phyloP scores from a whole-genome alignment of 35 echinoderm and acorn worm genomes.

The Heliocidaris erythrogramma region DNA sequence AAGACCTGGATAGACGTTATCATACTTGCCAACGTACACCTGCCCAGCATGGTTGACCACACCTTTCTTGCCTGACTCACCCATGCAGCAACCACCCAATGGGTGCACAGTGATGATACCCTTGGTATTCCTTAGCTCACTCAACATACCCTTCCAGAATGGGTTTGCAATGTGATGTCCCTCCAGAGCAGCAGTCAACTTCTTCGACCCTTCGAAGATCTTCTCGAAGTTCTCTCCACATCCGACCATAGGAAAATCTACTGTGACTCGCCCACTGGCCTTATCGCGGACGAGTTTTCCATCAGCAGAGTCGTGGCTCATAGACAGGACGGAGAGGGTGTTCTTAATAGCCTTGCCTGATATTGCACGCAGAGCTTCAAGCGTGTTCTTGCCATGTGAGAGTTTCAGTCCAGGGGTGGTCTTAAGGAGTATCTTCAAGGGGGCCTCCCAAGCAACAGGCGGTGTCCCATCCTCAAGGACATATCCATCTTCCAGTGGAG shows the following conservation, averaged over 20 bases:
- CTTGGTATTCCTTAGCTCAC: constrained; percentile 59
- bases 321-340: constrained; percentile 70
- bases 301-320: constrained; percentile 71
- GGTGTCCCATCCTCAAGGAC: constrained; percentile 76
- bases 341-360: constrained; percentile 70
- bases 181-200: constrained; percentile 58
- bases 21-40: constrained; percentile 41
- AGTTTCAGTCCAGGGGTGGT: constrained; percentile 71
- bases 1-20: constrained; percentile 39
- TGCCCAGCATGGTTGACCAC: constrained; percentile 85
- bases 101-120: constrained; percentile 79
- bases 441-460: constrained; percentile 59
- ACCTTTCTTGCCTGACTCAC: constrained; percentile 61
- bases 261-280: constrained; percentile 65
- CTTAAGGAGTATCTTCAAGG: constrained; percentile 73
- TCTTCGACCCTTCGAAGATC: constrained; percentile 51
- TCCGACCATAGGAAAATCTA: constrained; percentile 72
- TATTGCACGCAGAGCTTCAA: constrained; percentile 57
- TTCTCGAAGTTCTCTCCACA: constrained; percentile 69
- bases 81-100: constrained; percentile 80
- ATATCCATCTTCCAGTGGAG: constrained; percentile 54
- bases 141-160: constrained; percentile 70
- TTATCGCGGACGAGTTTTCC: constrained; percentile 62
- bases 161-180: constrained; percentile 78
- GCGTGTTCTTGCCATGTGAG: constrained; percentile 56